These are phyloP conservation scores for Gymnosoma rotundatum DNA, from an alignment of 2,888 invertebrate species.

Conservation along the genomic window DNA sequence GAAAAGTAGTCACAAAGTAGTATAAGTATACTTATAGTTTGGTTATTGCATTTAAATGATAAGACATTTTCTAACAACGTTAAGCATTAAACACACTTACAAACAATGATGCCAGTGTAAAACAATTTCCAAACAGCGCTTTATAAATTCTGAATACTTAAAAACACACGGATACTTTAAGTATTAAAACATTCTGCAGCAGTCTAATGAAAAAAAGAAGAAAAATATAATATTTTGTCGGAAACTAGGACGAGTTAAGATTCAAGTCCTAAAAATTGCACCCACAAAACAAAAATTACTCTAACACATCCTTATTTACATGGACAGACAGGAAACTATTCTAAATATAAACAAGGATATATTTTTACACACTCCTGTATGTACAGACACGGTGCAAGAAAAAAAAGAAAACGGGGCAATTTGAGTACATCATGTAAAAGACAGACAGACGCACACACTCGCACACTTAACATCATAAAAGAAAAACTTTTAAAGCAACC, in stretches of 20 bases:
- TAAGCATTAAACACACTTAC: constrained; percentile 45
- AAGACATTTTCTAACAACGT: constrained; percentile 63
- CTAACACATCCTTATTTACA: background rate
- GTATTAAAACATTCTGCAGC: constrained; percentile 32
- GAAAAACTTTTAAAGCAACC: constrained; percentile 50
- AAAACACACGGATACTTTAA: constrained; percentile 8
- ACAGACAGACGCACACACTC: background rate
- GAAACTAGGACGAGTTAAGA: constrained; percentile 56
- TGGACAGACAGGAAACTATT: constrained; percentile 55
- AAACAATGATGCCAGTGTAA: constrained; percentile 55
- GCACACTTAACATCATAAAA: constrained; percentile 30
- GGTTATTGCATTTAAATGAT: constrained; percentile 70
- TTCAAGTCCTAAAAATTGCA: constrained; percentile 46
- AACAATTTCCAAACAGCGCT: constrained; percentile 69
- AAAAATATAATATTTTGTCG: constrained; percentile 23
- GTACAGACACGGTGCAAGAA: background rate
- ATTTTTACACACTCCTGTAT: constrained; percentile 21
- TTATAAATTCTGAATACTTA: constrained; percentile 33
- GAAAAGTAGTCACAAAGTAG: constrained; percentile 68
- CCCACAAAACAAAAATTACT: constrained; percentile 32
- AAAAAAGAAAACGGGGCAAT: constrained; percentile 65
- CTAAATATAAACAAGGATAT: constrained; percentile 50
- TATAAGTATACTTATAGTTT: constrained; percentile 66
- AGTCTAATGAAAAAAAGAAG: constrained; percentile 4
- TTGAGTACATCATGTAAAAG: constrained; percentile 38